Conservation (phyloP, 2,113 vertebrate genomes). For the Trematomus loennbergii region DNA sequence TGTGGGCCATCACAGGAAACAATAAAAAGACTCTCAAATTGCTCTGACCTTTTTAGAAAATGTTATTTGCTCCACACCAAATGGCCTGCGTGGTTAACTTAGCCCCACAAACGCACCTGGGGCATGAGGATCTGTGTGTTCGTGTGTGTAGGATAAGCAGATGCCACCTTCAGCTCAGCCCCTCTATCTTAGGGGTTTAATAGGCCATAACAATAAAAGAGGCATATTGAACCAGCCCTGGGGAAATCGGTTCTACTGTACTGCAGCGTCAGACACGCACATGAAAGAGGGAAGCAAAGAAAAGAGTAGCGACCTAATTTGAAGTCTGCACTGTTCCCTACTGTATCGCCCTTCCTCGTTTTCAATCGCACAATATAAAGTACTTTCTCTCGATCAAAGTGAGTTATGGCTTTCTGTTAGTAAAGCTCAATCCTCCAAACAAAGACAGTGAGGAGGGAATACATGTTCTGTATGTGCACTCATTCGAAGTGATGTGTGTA, state of each 20-base stretch:
- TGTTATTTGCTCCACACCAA: conserved; percentile 69
- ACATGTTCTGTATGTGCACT: not conserved
- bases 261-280: conserved; percentile 24
- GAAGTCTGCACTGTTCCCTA: not conserved
- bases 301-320: conserved; percentile 40
- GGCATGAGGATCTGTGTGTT: conserved; percentile 33
- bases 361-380: not conserved
- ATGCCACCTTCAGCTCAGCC: conserved; percentile 73
- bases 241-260: conserved; percentile 76
- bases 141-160: conserved; percentile 59
- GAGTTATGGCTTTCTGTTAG: conserved; percentile 6
- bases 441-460: conserved; percentile 30
- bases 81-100: conserved; percentile 57
- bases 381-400: conserved; percentile 8
- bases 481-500: not conserved
- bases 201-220: conserved; percentile 81
- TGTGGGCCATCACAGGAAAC: conserved; percentile 66
- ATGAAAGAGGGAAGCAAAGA: not conserved
- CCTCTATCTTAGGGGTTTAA: conserved; percentile 76
- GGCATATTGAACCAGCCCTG: conserved; percentile 65
- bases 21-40: conserved; percentile 77
- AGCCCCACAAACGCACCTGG: conserved; percentile 67
- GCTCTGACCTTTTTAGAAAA: conserved; percentile 80
- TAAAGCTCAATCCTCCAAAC: conserved; percentile 19
- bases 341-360: not conserved